Base-by-base conservation (phyloP, 2,888 invertebrate species). In the Xanthostigma xanthostigma region DNA sequence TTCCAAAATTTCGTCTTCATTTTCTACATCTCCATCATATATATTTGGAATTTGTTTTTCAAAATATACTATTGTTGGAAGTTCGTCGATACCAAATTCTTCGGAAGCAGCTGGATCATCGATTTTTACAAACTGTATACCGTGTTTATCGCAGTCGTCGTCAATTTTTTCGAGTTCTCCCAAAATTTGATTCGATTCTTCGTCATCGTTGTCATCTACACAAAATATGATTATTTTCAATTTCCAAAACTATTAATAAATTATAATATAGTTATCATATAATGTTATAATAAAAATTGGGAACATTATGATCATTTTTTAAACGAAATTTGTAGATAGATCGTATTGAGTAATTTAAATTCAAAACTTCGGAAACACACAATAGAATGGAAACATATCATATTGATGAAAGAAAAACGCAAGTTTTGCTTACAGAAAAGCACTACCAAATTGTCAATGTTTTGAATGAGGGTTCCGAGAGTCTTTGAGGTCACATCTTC, bases 401-500 rank as follows among this genome's bases (percentile, higher is more conserved):
- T 36, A 35, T 33, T 38, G 38, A 42, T 10, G 40, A 50, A 41
- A 43, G 36, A 38, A 43, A 46, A 34, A 49, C 46, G 39, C 33
- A 52, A 51, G 56, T 50, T 47, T 51, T 61, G 72, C 88, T 78
- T 74, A 93, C 91, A 93, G 69, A 93, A 92, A 51, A 93, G 71
- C 55, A 93, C 93, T 58, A 91, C 92, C 64, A 93, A 77, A 67
- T 91, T 86, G 63, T 93, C 91, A 54, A 91, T 85, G 60, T 88
- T 90, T 61, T 82, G 84, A 58, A 93, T 91, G 43, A 93, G 76
- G 39, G 90, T 89, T 59, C 84, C 80, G 51, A 93, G 73, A 37
- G 90, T 90, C 68, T 89, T 90, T 49, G 85, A 78, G n/a, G 90
- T 89, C 49, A 93, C 92, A 63, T 93, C 92, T 69, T 93, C 93